Evolutionary conservation across 2,888 invertebrate genomes (phyloP), one percentile per base, ranked within the genome.

Genomic region (Rhogogaster chlorosoma): DNA sequence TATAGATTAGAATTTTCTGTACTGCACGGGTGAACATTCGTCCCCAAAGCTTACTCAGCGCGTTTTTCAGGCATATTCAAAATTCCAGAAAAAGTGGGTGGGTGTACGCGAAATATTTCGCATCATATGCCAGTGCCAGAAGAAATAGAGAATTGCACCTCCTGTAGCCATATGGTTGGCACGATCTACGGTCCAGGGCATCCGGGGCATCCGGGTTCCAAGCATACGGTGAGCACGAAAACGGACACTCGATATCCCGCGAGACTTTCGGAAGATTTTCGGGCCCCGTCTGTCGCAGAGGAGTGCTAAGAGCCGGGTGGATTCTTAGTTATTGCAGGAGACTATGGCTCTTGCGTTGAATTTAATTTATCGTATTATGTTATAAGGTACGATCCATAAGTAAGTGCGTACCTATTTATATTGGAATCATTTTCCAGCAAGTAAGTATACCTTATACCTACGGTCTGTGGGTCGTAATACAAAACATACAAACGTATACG

Each of bases 181-280:
- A 70, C 67, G 83, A 83, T 83, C 83, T 45, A 29, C 83, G 83
- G 83, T 83, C 83, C 83, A 83, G 83, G 83, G 83, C 45, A 80
- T 70, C 80, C 80, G 61, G 61, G 38, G 80, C 61, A 80, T 61
- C 83, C 83, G 83, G 80, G 83, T 83, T 12, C 18, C 67, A 45
- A 64, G 45, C 83, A 83, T 67, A 83, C 83, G 83, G 83, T 45
- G 15, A 83, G 83, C 83, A 83, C 83, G 83, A 83, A 83, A 83
- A 70, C 83, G 83, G 83, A 83, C 83, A 83, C 83, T 83, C 67
- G 83, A 83, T 83, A 64, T 26, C 83, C 67, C 67, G 67, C 83
- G 45, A 83, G 82, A 64, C 64, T 64, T 61, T 22, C 22, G 45
- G 45, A 73, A 49, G 42, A 67, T 83, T 67, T 83, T 83, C 83